Percentiles rank a stretch among this genome's conserved stretches.
phyloP scores from a whole-genome alignment of 2,888 invertebrate genomes.

The Agrotis puta region DNA sequence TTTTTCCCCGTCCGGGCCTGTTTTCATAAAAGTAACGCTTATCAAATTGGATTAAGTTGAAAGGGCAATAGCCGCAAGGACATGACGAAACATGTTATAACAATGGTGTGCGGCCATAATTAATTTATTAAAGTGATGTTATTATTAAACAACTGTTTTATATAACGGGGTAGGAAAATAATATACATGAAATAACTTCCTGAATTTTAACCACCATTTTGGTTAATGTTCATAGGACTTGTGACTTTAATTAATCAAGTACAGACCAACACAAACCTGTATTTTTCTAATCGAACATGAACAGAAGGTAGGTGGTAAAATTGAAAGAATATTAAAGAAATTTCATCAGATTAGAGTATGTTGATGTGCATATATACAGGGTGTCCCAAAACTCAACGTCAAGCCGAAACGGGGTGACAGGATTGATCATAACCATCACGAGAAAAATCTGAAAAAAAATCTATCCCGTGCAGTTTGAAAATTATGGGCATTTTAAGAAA shows the following conservation, averaged over 20 bases:
- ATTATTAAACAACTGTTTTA: slow-evolving; percentile 26
- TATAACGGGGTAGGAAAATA: slow-evolving; percentile 22
- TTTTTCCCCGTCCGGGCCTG: slow-evolving; percentile 67
- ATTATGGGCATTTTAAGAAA: too few relatives aligned
- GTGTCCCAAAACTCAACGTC: too few relatives aligned
- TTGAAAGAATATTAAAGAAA: too few relatives aligned
- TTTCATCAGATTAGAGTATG: too few relatives aligned
- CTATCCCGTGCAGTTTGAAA: too few relatives aligned
- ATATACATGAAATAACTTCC: neutral
- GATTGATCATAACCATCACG: too few relatives aligned
- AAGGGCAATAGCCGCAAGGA: slow-evolving; percentile 69
- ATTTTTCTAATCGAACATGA: too few relatives aligned
- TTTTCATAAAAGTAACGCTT: slow-evolving; percentile 72
- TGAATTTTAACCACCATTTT: neutral
- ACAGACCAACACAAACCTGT: neutral
- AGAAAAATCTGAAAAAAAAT: too few relatives aligned
- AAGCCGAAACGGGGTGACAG: too few relatives aligned
- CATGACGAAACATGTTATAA: slow-evolving; percentile 62
- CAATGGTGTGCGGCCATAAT: slow-evolving; percentile 56
- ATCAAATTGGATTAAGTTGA: slow-evolving; percentile 72
- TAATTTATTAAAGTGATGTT: slow-evolving; percentile 57
- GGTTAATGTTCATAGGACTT: neutral
- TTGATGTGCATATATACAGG: too few relatives aligned
- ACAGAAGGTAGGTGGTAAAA: too few relatives aligned
- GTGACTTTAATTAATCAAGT: neutral